phyloP scores from a whole-genome alignment of 2,888 invertebrate genomes.

The Cataglyphis albicans region DNA sequence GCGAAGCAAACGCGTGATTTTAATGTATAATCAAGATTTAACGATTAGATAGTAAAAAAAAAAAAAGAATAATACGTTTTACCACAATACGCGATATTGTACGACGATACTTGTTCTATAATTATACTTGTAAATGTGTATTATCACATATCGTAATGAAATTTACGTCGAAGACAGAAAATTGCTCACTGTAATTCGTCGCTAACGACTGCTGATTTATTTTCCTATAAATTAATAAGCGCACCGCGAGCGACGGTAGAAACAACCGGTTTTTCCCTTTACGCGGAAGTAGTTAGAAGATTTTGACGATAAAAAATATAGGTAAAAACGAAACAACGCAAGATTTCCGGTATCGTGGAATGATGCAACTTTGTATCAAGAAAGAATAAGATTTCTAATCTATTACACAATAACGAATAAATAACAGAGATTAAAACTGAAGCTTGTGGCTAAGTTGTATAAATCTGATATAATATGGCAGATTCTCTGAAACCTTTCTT shows the following conservation, averaged over 20 bases:
- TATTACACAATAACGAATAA: neutral
- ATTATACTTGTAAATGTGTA: conserved; percentile 70
- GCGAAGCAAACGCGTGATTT: conserved; percentile 34
- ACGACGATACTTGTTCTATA: conserved; percentile 60
- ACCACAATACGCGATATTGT: conserved; percentile 20
- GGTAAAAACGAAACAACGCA: neutral
- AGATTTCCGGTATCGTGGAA: neutral
- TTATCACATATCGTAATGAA: conserved; percentile 72
- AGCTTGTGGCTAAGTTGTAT: neutral
- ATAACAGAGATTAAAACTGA: neutral
- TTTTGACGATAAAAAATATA: neutral
- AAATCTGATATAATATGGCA: neutral
- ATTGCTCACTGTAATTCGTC: conserved; percentile 73
- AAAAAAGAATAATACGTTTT: conserved; percentile 22
- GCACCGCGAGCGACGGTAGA: neutral
- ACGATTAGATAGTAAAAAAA: conserved; percentile 54
- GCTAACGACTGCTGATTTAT: conserved; percentile 69
- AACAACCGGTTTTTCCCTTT: conserved; percentile 17
- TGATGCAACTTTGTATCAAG: neutral
- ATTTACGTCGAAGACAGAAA: conserved; percentile 65
- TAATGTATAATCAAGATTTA: conserved; percentile 50
- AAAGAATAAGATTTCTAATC: neutral
- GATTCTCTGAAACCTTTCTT: neutral
- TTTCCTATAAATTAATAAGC: conserved; percentile 64
- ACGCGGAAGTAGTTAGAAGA: conserved; percentile 13